Evolutionary conservation across 2,888 invertebrate genomes (phyloP), one percentile per base, ranked within the genome.

Genomic region (Oscheius sp.): DNA sequence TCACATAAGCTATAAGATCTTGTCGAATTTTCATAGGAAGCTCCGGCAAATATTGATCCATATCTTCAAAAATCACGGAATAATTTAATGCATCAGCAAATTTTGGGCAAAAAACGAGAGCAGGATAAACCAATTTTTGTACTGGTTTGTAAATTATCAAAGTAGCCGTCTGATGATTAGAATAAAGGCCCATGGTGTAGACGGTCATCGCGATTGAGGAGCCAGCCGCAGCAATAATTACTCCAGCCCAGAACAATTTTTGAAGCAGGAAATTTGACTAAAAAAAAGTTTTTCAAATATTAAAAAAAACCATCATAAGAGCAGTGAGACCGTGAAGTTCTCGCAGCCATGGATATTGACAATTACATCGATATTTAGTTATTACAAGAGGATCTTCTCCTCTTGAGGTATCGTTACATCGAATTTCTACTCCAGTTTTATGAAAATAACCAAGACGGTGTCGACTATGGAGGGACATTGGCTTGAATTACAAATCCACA

Each of bases 281-380:
- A 41, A 56, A n/a, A 22, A 2, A 14, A 30, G 20, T 14, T n/a
- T 33, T 6, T 8, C 12, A 30, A 24, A 26, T 20, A 24, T 20
- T n/a, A 26, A 12, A 26, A 32, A 28, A 62, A 30, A 72, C 72
- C 77, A 77, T 77, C 74, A 77, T 74, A 20, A 77, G 68, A 2
- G 72, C 71, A 0, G 73, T 67, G 1, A 77, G 49, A 3, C 74
- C 77, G 32, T 77, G 77, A 1, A 77, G 57, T 54, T 77, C 77
- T 9, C 73, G 66, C 17, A 72, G 67, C 77, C 77, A 77, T 2
- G 72, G 65, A 47, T 74, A 74, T 49, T 67, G 69, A 30, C 77
- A 77, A 30, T 73, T 74, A 45, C 77, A 77, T 32, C 72, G 67
- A 57, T 64, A 76, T 22, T 66, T 69, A 9, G 73, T 73, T 4